Conservation (phyloP, 2,113 vertebrate species). For the Penelope pileata region DNA sequence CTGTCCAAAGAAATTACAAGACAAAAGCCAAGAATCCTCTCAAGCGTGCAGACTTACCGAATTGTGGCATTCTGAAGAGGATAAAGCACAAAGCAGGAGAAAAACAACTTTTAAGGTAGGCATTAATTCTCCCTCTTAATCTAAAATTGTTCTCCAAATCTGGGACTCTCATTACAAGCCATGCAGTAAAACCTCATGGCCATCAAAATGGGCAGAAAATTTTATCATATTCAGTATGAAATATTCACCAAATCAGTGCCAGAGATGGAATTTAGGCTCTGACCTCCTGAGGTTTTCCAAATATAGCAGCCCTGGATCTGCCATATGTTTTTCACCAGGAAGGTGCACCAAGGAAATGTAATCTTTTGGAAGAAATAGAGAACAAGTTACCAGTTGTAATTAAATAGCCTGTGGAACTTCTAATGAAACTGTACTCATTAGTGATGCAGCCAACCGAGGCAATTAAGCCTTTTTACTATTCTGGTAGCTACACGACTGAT, state of each 20-base stretch:
- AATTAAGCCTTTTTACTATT: constrained; percentile 30
- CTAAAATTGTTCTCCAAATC: background rate
- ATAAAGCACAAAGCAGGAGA: background rate
- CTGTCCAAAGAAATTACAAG: background rate
- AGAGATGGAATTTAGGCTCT: background rate
- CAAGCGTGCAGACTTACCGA: background rate
- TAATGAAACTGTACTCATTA: constrained; percentile 32
- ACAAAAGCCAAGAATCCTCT: background rate
- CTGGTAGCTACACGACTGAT: background rate
- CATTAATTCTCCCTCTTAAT: background rate
- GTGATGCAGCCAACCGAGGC: background rate
- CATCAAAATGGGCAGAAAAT: background rate
- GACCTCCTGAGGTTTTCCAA: background rate
- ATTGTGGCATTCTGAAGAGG: background rate
- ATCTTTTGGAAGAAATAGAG: background rate
- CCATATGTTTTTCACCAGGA: background rate
- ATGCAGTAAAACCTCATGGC: background rate
- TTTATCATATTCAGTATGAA: accelerated
- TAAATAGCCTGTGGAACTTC: background rate
- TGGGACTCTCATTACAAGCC: background rate
- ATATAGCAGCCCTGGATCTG: background rate
- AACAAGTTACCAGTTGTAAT: background rate
- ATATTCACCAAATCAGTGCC: accelerated
- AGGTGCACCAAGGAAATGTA: background rate
- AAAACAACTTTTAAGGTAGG: background rate